Conservation (phyloP, 2,888 invertebrate genomes). For the Sicus ferrugineus region DNA sequence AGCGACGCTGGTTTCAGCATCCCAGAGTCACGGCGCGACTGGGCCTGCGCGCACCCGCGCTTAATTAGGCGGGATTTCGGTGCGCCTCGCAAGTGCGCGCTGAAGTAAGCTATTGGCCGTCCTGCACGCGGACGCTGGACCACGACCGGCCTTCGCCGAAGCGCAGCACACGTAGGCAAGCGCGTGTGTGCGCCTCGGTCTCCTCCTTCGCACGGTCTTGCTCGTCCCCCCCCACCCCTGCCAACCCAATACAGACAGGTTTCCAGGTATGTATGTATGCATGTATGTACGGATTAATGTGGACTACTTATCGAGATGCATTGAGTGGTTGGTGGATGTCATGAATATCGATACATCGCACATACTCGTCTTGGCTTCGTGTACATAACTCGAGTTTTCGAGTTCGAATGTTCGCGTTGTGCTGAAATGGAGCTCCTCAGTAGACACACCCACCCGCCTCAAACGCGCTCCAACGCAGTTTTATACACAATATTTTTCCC, state of each 20-base stretch:
- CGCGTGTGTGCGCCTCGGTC: no score
- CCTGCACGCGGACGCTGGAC: slow-evolving; percentile 2
- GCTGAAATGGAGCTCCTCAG: slow-evolving; percentile 4
- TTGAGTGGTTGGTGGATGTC: no score
- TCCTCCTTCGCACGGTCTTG: no score
- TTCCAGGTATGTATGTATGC: not conserved
- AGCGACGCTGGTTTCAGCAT: no score
- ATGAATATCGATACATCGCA: no score
- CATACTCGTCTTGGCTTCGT: no score
- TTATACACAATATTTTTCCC: no score
- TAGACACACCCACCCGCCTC: slow-evolving; percentile 18
- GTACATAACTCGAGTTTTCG: no score
- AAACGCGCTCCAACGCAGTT: not conserved
- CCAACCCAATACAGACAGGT: not conserved
- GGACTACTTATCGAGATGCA: not conserved
- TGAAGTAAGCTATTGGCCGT: slow-evolving; percentile 14
- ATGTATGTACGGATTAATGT: not conserved
- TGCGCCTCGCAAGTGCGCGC: not conserved
- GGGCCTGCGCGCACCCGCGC: no score
- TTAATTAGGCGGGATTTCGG: not conserved
- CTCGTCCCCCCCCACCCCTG: not conserved
- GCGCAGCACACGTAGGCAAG: not conserved
- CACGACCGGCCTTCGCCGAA: not conserved
- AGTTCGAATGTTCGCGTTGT: not conserved
- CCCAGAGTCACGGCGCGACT: not conserved